Evolutionary conservation across 2,888 invertebrate species (phyloP), one percentile per base, ranked within the genome.

Genomic region (Norana najaformis): DNA sequence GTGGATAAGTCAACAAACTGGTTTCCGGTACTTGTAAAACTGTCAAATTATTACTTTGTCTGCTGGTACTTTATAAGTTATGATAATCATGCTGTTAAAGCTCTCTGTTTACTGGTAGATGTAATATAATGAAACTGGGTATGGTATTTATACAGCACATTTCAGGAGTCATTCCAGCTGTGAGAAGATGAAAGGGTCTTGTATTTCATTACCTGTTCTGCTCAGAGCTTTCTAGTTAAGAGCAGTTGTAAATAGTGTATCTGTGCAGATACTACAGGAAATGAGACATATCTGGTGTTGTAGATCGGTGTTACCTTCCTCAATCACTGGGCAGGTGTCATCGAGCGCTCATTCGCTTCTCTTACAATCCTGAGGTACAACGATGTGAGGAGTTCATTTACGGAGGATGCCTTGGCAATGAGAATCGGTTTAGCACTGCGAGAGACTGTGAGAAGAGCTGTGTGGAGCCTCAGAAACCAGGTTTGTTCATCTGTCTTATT

Each of bases 381-480:
- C 96, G 96, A 37, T 94, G 94, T 90, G 96, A 97, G 97, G 97
- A 95, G 96, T 96, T 95, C 97, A 97, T 96, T 96, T 96, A 95
- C 88, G 97, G 97, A 88, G 98, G 98, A 38, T 98, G 98, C 94
- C 96, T 96, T 90, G 98, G 98, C 91, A 99, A 99, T 94, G 96
- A 93, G 88, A 95, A 95, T 92, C 93, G 93, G 89, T 95, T 95
- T 89, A 90, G 91, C 20, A 92, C 91, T 18, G 88, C 91, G 36
- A 90, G 91, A 83, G 92, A 90, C 13, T 93, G 93, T 89, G 92
- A 92, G 83, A 89, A 91, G 3, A 92, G 91, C 23, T 92, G 92
- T 83, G 89, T 92, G 4, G 85, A 34, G 41, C 91, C 92, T 34
- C 92, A 92, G 53, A 82, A 88, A 23, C 91, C 91, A 89, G 92